phyloP scores from a whole-genome alignment of 2,797 vertebrate species.

The Podarcis lilfordi region DNA sequence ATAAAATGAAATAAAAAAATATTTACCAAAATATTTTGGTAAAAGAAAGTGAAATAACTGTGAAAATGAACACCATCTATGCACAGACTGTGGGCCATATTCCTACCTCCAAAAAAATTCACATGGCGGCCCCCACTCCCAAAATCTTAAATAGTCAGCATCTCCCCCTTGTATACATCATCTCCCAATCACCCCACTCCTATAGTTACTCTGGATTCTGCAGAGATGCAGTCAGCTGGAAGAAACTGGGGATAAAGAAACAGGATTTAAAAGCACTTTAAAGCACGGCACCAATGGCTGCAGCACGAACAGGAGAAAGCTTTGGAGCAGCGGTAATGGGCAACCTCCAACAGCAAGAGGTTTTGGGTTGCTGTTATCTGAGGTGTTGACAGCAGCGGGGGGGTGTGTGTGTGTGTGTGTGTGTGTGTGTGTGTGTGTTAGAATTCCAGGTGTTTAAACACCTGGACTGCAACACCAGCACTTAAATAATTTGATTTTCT shows the following conservation, averaged over 20 bases:
- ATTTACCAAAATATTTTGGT: no score
- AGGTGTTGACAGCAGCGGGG: background rate
- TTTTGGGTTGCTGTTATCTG: background rate
- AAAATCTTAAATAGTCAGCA: background rate
- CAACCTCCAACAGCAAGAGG: background rate
- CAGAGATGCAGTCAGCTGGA: slow-evolving; percentile 25
- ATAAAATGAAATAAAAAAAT: no score
- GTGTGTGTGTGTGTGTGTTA: no score
- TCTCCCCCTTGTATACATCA: background rate
- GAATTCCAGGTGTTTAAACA: background rate
- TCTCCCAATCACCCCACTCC: background rate
- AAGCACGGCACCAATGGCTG: background rate
- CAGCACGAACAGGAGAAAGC: background rate
- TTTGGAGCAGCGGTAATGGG: background rate
- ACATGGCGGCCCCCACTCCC: background rate
- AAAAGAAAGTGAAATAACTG: no score
- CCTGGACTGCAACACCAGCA: background rate
- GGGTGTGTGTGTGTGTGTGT: no score
- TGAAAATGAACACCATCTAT: no score
- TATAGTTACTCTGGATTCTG: background rate
- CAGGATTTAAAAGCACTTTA: background rate
- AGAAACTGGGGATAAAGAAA: slow-evolving; percentile 32
- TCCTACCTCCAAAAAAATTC: background rate
- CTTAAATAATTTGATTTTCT: background rate
- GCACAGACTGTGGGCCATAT: no score